phyloP scores from a whole-genome alignment of 2,113 vertebrate genomes.

The Archilochus colubris region DNA sequence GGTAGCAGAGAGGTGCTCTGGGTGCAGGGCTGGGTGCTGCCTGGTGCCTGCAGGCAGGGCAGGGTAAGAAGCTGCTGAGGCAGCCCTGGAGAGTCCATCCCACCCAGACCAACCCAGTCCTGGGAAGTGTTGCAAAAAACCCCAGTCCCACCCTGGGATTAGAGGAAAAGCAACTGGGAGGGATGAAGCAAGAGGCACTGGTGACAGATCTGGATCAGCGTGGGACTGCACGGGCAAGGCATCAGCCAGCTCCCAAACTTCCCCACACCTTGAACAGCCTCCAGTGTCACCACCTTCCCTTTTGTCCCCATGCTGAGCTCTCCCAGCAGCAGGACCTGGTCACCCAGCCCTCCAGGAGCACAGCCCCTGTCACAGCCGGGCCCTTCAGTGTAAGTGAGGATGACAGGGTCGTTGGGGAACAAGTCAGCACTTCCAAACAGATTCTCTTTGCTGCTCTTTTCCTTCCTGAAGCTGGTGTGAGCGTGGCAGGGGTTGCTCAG shows the following conservation, averaged over 20 bases:
- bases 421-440: constrained; percentile 14
- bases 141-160: not conserved
- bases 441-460: constrained; percentile 38
- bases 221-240: not conserved
- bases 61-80: not conserved
- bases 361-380: not conserved
- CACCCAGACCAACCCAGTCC: not conserved
- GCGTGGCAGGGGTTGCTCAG: constrained; percentile 20
- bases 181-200: not conserved
- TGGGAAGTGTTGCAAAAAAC: not conserved
- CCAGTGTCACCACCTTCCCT: not conserved
- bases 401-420: constrained; percentile 4
- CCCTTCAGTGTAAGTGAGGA: not conserved
- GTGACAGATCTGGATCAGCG: not conserved
- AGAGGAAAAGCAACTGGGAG: not conserved
- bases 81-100: not conserved
- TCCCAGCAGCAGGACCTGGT: rapidly evolving
- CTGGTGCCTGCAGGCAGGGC: not conserved
- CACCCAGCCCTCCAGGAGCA: rapidly evolving
- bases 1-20: not conserved
- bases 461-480: constrained; percentile 38
- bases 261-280: not conserved
- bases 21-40: not conserved
- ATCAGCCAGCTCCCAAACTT: not conserved
- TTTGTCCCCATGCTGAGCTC: not conserved